phyloP scores from a whole-genome alignment of 2,888 invertebrate species.

The Phragmatobia fuliginosa region DNA sequence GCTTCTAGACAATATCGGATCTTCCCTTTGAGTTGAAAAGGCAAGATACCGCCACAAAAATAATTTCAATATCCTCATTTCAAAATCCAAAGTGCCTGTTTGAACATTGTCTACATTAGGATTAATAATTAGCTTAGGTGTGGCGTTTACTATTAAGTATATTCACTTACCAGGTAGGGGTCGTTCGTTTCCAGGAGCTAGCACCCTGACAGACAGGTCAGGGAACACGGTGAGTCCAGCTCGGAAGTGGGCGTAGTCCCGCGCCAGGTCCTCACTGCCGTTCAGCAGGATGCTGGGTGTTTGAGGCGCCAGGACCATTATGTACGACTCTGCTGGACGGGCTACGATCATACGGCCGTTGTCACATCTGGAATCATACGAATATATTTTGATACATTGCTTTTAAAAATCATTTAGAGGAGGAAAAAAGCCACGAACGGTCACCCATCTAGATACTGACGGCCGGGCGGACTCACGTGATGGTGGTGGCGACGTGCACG shows the following conservation, averaged over 20 bases:
- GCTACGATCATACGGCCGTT: conserved; percentile 91
- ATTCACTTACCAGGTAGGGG: conserved; percentile 49
- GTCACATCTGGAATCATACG: conserved; percentile 87
- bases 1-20: too few species aligned
- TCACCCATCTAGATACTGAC: too few species aligned
- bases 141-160: neutral
- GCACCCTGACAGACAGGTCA: conserved; percentile 92
- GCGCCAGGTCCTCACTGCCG: conserved; percentile 93
- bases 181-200: conserved; percentile 56
- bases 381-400: neutral
- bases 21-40: too few species aligned
- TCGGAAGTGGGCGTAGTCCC: conserved; percentile 94
- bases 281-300: conserved; percentile 94
- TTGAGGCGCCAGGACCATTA: conserved; percentile 95
- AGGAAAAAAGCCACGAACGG: too few species aligned
- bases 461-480: too few species aligned
- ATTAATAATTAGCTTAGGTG: too few species aligned
- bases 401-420: neutral
- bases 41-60: too few species aligned
- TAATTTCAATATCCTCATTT: too few species aligned
- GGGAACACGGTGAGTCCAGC: conserved; percentile 96
- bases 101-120: too few species aligned
- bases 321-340: conserved; percentile 92
- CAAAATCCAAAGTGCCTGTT: too few species aligned
- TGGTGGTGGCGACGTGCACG: too few species aligned